phyloP scores from a whole-genome alignment of 2,113 vertebrate species.

The Xiphias gladius region DNA sequence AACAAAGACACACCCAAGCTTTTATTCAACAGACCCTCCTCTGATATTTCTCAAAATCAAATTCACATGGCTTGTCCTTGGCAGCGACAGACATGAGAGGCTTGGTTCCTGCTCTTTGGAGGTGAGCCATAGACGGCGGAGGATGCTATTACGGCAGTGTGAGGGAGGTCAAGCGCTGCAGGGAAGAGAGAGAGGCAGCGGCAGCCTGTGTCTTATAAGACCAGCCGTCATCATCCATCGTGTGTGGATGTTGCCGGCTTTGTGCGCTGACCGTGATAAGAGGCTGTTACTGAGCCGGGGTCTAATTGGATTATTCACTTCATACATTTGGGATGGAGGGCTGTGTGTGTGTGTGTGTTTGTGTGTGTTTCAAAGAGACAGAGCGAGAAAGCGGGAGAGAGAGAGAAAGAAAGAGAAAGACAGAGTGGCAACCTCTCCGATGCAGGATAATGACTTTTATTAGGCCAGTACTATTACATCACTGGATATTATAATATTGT shows the following conservation, averaged over 20 bases:
- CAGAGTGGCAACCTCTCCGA: slow-evolving; percentile 58
- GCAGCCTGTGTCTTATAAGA: slow-evolving; percentile 55
- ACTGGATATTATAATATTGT: slow-evolving; percentile 59
- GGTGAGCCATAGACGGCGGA: slow-evolving; percentile 30
- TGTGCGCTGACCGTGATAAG: slow-evolving; percentile 80
- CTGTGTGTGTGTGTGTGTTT: slow-evolving; percentile 2
- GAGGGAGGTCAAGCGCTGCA: slow-evolving; percentile 68
- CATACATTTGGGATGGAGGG: slow-evolving; percentile 66
- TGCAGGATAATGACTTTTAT: slow-evolving; percentile 76
- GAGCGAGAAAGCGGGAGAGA: background rate
- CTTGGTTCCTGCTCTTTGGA: slow-evolving; percentile 42
- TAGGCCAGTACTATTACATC: slow-evolving; percentile 63
- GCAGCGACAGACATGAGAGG: slow-evolving; percentile 15
- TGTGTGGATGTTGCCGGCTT: slow-evolving; percentile 68
- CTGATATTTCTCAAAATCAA: slow-evolving; percentile 37
- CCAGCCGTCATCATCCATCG: slow-evolving; percentile 67
- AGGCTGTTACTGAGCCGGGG: slow-evolving; percentile 76
- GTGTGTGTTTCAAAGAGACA: slow-evolving; percentile 5
- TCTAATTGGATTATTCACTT: slow-evolving; percentile 84
- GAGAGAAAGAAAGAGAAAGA: slow-evolving; percentile 1
- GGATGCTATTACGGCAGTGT: slow-evolving; percentile 50
- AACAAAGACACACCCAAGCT: slow-evolving; percentile 28
- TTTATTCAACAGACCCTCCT: slow-evolving; percentile 20
- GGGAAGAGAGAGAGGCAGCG: slow-evolving; percentile 30
- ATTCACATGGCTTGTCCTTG: slow-evolving; percentile 15